These are phyloP conservation scores for Leptoteleia sp. DNA, from an alignment of 1,140 invertebrate species.

Conservation along the genomic window DNA sequence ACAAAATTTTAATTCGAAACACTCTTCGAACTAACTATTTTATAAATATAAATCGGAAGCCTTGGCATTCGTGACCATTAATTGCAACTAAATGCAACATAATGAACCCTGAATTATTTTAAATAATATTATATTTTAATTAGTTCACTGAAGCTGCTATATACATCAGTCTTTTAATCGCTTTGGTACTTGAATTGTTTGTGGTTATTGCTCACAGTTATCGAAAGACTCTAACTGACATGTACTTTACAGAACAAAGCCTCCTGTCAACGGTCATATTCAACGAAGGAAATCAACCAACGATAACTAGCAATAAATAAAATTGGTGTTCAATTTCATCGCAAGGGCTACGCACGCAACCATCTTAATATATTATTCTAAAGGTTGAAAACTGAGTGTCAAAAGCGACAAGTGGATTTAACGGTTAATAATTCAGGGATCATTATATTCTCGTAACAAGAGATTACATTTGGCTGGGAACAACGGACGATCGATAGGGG, in stretches of 20 bases:
- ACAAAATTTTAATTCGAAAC: slow-evolving; percentile 1
- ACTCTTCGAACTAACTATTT: background rate
- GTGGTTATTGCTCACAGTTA: too few species aligned
- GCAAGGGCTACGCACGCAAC: slow-evolving; percentile 7
- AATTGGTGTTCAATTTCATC: slow-evolving; percentile 27
- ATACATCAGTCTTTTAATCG: too few species aligned
- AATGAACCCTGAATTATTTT: too few species aligned
- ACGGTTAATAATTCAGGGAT: slow-evolving; percentile 47
- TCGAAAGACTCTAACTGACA: background rate
- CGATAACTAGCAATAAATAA: slow-evolving; percentile 20
- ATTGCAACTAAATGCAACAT: too few species aligned
- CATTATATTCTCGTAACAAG: slow-evolving; percentile 42
- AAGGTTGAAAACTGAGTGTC: slow-evolving; percentile 34
- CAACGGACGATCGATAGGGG: slow-evolving; percentile 48
- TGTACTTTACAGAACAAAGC: background rate
- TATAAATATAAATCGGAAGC: too few species aligned
- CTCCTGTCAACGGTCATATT: slow-evolving; percentile 5
- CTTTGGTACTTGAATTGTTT: too few species aligned
- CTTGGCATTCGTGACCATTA: too few species aligned
- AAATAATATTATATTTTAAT: too few species aligned
- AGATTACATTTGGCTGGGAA: slow-evolving; percentile 31
- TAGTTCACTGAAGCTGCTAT: too few species aligned
- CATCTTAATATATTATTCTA: slow-evolving; percentile 15
- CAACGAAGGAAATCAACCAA: background rate
- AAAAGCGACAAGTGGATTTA: slow-evolving; percentile 48